Evolutionary conservation across 30 jellyfish, hydroid and myxozoan genomes (phyloP).

Genomic region (Turritopsis dohrnii): DNA sequence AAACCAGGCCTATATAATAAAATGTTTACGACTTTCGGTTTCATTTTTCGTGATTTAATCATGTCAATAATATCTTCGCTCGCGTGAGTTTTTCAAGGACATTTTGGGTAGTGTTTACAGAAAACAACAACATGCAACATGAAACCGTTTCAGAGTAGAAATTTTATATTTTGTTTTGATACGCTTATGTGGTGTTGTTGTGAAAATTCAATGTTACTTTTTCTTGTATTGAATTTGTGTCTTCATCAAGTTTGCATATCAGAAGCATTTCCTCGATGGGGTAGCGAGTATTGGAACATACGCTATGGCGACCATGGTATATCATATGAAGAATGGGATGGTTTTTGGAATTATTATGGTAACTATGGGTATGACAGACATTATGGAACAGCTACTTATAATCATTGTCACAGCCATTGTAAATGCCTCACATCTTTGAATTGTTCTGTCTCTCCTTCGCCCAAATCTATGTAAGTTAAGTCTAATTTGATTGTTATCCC

Average conservation of each 20-base stretch:
- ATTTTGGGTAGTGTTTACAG: too few species aligned
- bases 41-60: too few species aligned
- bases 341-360: background rate
- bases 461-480: background rate
- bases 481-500: background rate
- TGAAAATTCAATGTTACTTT: background rate
- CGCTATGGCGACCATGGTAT: background rate
- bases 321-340: constrained; percentile 4
- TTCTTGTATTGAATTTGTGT: too few species aligned
- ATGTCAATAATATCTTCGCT: too few species aligned
- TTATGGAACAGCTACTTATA: background rate
- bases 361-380: background rate
- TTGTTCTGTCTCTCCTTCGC: background rate
- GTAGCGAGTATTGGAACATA: background rate
- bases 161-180: too few species aligned
- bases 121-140: background rate
- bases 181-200: background rate
- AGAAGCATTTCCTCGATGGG: background rate
- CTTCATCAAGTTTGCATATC: background rate
- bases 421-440: background rate
- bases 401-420: background rate
- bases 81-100: too few species aligned
- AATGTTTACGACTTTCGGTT: too few species aligned
- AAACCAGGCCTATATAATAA: too few species aligned
- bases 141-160: background rate